phyloP scores from a whole-genome alignment of 2,113 vertebrate species.

The Nycticorax nycticorax region DNA sequence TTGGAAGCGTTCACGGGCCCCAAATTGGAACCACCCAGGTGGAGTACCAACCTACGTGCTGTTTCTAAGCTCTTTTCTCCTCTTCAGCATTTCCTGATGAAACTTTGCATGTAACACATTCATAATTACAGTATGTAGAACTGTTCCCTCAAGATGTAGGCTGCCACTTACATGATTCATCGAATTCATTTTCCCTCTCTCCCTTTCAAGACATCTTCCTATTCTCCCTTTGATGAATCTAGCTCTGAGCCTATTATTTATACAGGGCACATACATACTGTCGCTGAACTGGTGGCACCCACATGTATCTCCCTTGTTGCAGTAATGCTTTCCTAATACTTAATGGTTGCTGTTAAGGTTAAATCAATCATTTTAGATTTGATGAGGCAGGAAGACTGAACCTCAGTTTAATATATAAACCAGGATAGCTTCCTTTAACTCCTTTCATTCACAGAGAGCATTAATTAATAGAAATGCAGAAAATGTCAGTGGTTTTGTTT shows the following conservation, averaged over 20 bases:
- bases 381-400: not conserved
- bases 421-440: not conserved
- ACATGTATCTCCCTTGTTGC: not conserved
- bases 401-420: not conserved
- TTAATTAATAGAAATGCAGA: not conserved
- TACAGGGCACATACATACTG: not conserved
- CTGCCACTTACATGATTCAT: slow-evolving; percentile 41
- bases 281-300: not conserved
- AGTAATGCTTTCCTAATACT: slow-evolving; percentile 27
- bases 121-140: slow-evolving; percentile 34
- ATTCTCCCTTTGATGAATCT: not conserved
- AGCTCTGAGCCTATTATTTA: slow-evolving; percentile 6
- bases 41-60: not conserved
- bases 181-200: slow-evolving; percentile 40
- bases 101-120: not conserved
- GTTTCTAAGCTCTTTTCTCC: not conserved
- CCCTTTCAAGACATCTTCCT: slow-evolving; percentile 34
- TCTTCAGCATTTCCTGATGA: not conserved
- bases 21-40: not conserved
- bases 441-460: not conserved
- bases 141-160: slow-evolving; percentile 22
- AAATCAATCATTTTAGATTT: slow-evolving; percentile 9
- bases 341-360: not conserved
- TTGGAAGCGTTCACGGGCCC: not conserved
- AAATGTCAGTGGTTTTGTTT: not conserved